A percentile compares a stretch with the other conserved stretches of the same genome.
phyloP scores from a whole-genome alignment of 2,113 vertebrate species.

The Tragulus kanchil region DNA sequence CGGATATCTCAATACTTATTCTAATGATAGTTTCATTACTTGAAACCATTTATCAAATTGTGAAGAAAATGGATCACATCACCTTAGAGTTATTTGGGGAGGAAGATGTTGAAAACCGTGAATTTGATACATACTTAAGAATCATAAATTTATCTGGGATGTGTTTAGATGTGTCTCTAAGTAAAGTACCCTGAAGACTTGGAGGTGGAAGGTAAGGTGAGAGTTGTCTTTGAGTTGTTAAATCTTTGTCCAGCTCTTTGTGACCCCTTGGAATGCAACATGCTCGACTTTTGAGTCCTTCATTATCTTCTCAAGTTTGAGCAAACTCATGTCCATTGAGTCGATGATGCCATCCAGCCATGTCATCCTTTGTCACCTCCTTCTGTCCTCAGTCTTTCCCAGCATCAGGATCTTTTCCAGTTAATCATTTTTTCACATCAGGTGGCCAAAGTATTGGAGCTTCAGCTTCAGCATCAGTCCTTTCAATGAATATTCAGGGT shows the following conservation, averaged over 20 bases:
- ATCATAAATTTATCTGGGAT: not conserved
- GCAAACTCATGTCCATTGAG: not conserved
- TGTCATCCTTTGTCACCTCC: not conserved
- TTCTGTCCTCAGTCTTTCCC: not conserved
- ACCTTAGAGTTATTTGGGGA: conserved; percentile 33
- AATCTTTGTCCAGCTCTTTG: too few relatives aligned
- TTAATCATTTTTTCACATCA: not conserved
- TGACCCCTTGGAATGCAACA: too few relatives aligned
- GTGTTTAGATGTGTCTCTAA: not conserved
- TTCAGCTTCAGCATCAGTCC: not conserved
- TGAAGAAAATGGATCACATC: conserved; percentile 46
- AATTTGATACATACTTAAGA: not conserved
- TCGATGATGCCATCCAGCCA: not conserved
- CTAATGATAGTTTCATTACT: not conserved
- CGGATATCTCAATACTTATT: not conserved
- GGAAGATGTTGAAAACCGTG: not conserved
- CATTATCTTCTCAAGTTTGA: not conserved
- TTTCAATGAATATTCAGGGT: not conserved
- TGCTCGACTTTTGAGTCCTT: not conserved
- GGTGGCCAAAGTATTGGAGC: not conserved
- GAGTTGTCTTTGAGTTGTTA: not conserved
- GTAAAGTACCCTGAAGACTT: not conserved
- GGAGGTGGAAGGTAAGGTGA: not conserved
- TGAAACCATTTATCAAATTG: not conserved
- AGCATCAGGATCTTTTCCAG: not conserved